Percentiles rank a stretch among this genome's conserved stretches.
Evolutionary conservation across 2,888 invertebrate species (phyloP).

Genomic region (Busseola fusca): DNA sequence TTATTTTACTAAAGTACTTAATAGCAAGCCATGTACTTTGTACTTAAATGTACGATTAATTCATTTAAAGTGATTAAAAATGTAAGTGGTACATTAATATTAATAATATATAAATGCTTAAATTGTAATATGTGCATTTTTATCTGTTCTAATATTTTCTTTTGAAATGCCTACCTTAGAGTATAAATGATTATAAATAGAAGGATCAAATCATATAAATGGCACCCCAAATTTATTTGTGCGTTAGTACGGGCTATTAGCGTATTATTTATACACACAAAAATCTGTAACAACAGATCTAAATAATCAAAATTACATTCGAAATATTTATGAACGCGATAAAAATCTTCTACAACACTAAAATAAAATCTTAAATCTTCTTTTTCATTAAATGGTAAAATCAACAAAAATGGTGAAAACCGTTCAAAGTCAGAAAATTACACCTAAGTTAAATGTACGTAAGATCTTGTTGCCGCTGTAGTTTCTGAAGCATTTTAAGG

Average conservation of each 20-base stretch:
- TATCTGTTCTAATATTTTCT: slow-evolving; percentile 18
- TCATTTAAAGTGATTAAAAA: slow-evolving; percentile 33
- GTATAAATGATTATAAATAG: slow-evolving; percentile 9
- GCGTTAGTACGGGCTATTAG: slow-evolving; percentile 25
- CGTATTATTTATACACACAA: slow-evolving; percentile 13
- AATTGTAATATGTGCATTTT: slow-evolving; percentile 31
- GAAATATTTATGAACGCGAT: background rate
- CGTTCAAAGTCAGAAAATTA: slow-evolving; percentile 8
- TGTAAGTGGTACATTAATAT: slow-evolving; percentile 51
- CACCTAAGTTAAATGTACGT: no score
- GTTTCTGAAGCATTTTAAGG: slow-evolving; percentile 19
- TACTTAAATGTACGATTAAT: slow-evolving; percentile 31
- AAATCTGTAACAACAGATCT: background rate
- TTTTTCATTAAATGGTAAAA: slow-evolving; percentile 6
- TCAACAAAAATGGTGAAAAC: slow-evolving; percentile 5
- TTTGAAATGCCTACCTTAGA: slow-evolving; percentile 47
- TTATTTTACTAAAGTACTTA: slow-evolving; percentile 27
- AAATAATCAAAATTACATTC: background rate
- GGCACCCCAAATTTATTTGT: slow-evolving; percentile 25
- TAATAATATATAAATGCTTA: slow-evolving; percentile 25
- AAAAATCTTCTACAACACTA: background rate
- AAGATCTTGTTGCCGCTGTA: background rate
- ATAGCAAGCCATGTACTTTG: slow-evolving; percentile 68
- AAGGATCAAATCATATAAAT: slow-evolving; percentile 2
- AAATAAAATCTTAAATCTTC: no score